Conservation (phyloP, 2,888 invertebrate genomes). For the Agrochola circellaris region DNA sequence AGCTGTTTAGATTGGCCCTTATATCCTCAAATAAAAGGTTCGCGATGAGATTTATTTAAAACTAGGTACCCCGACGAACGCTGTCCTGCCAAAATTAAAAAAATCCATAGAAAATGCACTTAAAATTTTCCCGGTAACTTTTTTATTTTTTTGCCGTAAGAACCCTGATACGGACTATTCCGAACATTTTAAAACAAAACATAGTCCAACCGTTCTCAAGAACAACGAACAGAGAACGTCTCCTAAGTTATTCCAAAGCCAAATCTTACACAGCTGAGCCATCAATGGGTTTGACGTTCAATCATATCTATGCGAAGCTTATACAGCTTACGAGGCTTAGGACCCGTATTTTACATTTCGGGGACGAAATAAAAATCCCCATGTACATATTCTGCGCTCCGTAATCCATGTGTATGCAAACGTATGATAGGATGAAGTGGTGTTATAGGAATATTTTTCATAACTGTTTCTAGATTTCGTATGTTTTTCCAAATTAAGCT, state of each 20-base stretch:
- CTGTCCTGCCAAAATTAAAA: too few species aligned
- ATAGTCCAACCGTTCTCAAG: too few species aligned
- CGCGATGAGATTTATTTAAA: neutral
- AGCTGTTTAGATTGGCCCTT: neutral
- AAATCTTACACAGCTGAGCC: slow-evolving; percentile 31
- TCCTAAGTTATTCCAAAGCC: slow-evolving; percentile 16
- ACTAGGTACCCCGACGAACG: too few species aligned
- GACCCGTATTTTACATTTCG: slow-evolving; percentile 33
- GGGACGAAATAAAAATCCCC: slow-evolving; percentile 24
- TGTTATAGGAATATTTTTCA: slow-evolving; percentile 21
- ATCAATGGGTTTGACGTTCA: slow-evolving; percentile 45
- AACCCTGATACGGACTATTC: too few species aligned
- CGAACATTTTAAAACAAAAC: too few species aligned
- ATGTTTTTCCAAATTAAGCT: slow-evolving; percentile 7
- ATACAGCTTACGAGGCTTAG: slow-evolving; percentile 27
- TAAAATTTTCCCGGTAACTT: too few species aligned
- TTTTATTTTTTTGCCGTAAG: too few species aligned
- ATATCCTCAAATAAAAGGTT: too few species aligned
- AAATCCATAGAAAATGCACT: too few species aligned
- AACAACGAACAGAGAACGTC: neutral
- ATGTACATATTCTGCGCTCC: slow-evolving; percentile 20
- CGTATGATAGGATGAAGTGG: slow-evolving; percentile 32
- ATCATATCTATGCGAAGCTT: slow-evolving; percentile 49
- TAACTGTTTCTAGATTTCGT: neutral
- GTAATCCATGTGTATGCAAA: slow-evolving; percentile 42